A percentile compares a stretch with the other conserved stretches of the same genome.
phyloP scores from a whole-genome alignment of 2,113 vertebrate species.

The Vulpes lagopus region DNA sequence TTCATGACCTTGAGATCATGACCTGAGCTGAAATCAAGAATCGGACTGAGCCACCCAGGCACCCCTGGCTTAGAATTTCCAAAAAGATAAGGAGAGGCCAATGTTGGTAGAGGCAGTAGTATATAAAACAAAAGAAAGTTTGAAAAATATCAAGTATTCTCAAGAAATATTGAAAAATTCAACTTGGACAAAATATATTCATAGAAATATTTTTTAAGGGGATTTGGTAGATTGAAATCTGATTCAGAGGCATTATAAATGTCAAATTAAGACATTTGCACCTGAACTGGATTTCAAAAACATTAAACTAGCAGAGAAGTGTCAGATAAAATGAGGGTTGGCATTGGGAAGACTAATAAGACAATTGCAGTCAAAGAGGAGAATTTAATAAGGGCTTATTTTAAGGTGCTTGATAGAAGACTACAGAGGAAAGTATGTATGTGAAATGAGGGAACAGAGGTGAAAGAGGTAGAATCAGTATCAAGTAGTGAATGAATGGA shows the following conservation, averaged over 20 bases:
- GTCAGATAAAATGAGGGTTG: not conserved
- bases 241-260: conserved; percentile 50
- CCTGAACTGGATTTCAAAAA: conserved; percentile 43
- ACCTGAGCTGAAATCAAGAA: not conserved
- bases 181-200: not conserved
- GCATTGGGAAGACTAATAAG: not conserved
- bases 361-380: not conserved
- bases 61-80: conserved; percentile 4
- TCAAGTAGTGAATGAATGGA: not conserved
- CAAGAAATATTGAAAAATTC: conserved; percentile 39
- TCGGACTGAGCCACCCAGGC: not conserved
- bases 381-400: not conserved
- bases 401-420: not conserved
- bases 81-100: not conserved
- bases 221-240: not conserved
- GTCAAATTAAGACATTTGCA: conserved; percentile 21
- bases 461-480: not conserved
- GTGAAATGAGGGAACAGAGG: not conserved
- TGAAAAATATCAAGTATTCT: not conserved
- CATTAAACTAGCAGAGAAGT: not conserved
- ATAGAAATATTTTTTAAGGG: conserved; percentile 18
- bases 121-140: conserved; percentile 28
- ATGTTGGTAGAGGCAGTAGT: not conserved
- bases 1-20: not conserved
- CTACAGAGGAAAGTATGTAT: not conserved